These are phyloP conservation scores for Probaryconus sp. DNA, from an alignment of 1,140 invertebrate genomes.

Conservation along the genomic window DNA sequence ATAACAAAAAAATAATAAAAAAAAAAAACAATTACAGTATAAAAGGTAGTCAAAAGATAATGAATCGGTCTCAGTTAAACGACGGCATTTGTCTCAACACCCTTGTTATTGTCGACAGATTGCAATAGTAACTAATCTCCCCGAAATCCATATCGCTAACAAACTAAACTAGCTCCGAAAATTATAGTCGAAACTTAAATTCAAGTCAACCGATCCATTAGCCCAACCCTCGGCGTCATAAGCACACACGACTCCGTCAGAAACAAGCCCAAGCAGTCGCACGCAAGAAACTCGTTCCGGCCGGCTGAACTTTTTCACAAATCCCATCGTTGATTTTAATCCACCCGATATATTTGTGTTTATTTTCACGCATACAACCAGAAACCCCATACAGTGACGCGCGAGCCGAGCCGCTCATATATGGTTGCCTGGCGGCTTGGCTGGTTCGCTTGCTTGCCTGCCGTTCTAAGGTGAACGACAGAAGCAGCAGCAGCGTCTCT, in stretches of 20 bases:
- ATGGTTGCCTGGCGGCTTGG: slow-evolving; percentile 47
- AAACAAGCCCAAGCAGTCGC: slow-evolving; percentile 26
- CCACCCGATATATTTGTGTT: slow-evolving; percentile 51
- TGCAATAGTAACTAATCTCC: no score
- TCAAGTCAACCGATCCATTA: slow-evolving; percentile 38
- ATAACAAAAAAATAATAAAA: no score
- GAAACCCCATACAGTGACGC: neutral
- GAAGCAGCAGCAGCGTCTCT: slow-evolving; percentile 33
- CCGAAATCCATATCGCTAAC: slow-evolving; percentile 47
- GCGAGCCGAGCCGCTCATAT: slow-evolving; percentile 21
- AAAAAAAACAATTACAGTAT: no score
- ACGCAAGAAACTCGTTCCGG: slow-evolving; percentile 55
- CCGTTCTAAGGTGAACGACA: slow-evolving; percentile 52
- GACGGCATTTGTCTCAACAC: no score
- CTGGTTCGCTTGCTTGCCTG: slow-evolving; percentile 11
- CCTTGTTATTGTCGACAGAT: no score
- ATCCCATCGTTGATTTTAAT: slow-evolving; percentile 39
- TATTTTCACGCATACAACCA: slow-evolving; percentile 48
- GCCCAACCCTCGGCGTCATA: slow-evolving; percentile 29
- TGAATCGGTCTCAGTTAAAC: no score
- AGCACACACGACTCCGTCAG: slow-evolving; percentile 36
- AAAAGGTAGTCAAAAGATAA: no score
- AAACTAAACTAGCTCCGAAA: slow-evolving; percentile 42
- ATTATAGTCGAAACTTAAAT: slow-evolving; percentile 48
- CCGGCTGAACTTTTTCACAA: slow-evolving; percentile 35